Evolutionary conservation across 2,797 vertebrate species (phyloP), one percentile per base, ranked within the genome.

Genomic region (Benthosema pterotum): DNA sequence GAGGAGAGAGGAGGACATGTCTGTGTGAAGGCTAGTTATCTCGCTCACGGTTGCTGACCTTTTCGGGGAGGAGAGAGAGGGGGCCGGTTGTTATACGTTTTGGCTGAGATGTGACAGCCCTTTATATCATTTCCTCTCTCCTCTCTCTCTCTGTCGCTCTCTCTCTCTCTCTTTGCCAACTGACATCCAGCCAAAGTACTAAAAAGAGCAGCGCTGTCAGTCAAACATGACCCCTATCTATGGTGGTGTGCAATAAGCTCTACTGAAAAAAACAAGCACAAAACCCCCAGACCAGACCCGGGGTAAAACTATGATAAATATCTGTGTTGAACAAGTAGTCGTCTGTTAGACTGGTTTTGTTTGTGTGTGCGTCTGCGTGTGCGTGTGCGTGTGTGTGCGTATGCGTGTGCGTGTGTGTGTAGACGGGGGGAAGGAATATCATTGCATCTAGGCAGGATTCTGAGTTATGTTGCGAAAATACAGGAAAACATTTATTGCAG

Each of bases 21-120:
- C 65, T 74, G 76, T 79, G 69, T 77, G 72, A 80, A 59, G 72
- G 67, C 47, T 60, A 59, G 68, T 80, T 82, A 62, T 71, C 77
- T 22, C 83, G 72, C 19, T 58, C 60, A 73, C 71, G 53, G 69
- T 49, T 78, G n/a, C 63, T 77, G 72, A 89, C 85, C 79, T 22
- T 86, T 84, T 89, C n/a, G n/a, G n/a, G 52, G 63, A 61, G 73
- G 32, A 17, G 51, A 62, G 63, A 61, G 73, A 28, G 17, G 51
- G 60, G 16, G 46, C 11, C 51, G 61, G 71, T 72, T 22, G 78
- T 83, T 72, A 73, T 68, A 22, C 22, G 22, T 22, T 45, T 66
- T 59, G 50, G 57, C 69, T 82, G 65, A 22, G 22, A 72, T 75
- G 66, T 69, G 59, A 59, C 54, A 57, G 52, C 50, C 54, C 83